Evolutionary conservation across 2,888 invertebrate genomes (phyloP), one percentile per base, ranked within the genome.

Genomic region (Pachymerium ferrugineum): DNA sequence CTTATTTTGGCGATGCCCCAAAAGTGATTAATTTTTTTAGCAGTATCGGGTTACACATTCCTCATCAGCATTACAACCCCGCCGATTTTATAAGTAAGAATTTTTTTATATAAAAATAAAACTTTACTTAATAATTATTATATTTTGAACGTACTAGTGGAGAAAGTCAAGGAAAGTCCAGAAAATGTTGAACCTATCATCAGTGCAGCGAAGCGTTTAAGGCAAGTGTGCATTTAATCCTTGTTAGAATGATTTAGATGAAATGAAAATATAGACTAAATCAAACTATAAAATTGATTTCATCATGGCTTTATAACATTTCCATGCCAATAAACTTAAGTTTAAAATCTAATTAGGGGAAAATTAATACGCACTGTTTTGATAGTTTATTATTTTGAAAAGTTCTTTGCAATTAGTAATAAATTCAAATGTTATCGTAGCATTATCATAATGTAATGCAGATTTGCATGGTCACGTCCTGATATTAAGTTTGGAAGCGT

Each of bases 1-100:
- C 90, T 1, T 92, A 91, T 81, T 91, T 89, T 81, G 92, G 92
- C 10, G 87, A 89, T 77, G 88, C 88, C 28, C 85, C 86, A 77
- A 87, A 88, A 80, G 89, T 91, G 74, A 87, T 90, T 54, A 86
- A 88, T 78, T 90, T 89, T 81, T 92, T 92, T 81, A 86, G 87
- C 78, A 85, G 85, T 75, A 86, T 91, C 75, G 90, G 90, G 73
- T 85, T 91, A 75, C 86, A 87, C 76, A 88, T 91, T 78, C 86
- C 89, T 81, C 88, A 72, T 28, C 73, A 89, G 3, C 89, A 91
- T 80, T 92, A 91, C 81, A 92, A 92, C 84, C 91, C 91, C 70
- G 92, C 92, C n/a, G 92, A 92, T 82, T 91, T 90, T 81, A 89
- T 90, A 80, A 83, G 90, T 90, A 84, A 88, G 89, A 78, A 31